Conservation (phyloP, 2,888 invertebrate species). For the Ormyrus nitidulus region DNA sequence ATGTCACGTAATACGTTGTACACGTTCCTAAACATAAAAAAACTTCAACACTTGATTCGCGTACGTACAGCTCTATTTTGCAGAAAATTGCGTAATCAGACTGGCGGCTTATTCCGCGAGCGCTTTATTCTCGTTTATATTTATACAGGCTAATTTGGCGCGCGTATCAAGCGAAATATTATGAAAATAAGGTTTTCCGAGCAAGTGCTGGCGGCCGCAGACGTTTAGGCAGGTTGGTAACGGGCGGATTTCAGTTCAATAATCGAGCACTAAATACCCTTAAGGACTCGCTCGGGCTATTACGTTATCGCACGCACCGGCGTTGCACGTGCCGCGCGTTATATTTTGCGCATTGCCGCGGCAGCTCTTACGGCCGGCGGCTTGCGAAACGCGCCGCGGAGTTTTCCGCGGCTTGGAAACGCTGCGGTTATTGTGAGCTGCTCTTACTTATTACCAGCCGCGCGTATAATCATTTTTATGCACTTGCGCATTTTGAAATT, state of each 20-base stretch:
- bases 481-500: constrained; percentile 53
- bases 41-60: too few relatives aligned
- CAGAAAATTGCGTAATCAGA: too few relatives aligned
- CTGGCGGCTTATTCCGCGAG: too few relatives aligned
- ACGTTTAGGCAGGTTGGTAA: not conserved
- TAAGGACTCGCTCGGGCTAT: constrained; percentile 24
- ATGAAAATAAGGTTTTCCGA: not conserved
- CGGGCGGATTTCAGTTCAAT: constrained; percentile 13
- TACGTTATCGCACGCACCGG: not conserved
- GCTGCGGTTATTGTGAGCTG: constrained; percentile 49
- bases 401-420: constrained; percentile 54
- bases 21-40: too few relatives aligned
- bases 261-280: constrained; percentile 38
- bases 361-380: constrained; percentile 10
- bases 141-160: too few relatives aligned
- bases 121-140: too few relatives aligned
- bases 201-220: not conserved
- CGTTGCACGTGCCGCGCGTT: constrained; percentile 24
- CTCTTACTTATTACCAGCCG: constrained; percentile 49
- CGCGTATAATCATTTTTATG: constrained; percentile 55
- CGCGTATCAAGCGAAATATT: too few relatives aligned
- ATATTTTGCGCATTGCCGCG: constrained; percentile 36
- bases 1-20: too few relatives aligned
- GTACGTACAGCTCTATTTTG: too few relatives aligned
- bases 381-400: constrained; percentile 44